Base-by-base conservation (phyloP, 1,140 invertebrate genomes). In the Drosophila mayri region DNA sequence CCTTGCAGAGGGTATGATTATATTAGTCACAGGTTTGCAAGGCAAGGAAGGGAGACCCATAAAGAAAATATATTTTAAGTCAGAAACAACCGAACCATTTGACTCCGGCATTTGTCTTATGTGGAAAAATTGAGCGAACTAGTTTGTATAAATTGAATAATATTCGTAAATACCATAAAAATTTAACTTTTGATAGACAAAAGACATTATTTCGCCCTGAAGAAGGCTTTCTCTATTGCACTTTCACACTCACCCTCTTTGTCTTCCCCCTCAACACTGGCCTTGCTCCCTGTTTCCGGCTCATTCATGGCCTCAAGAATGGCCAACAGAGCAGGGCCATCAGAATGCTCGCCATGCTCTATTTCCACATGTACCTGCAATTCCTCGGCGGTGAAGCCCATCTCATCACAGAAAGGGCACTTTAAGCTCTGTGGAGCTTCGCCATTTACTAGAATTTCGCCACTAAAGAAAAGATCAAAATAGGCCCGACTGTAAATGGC, bases 391-490 rank as follows among this genome's bases (percentile, higher is more conserved):
- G 62, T 64, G 18, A 79, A 84, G 8, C 81, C 81, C 35, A 57
- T 37, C 41, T 79, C 66, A 3, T 71, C 64, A 10, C 81, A 84
- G 14, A 84, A 76, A 2, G 76, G 63, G 14, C 81, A 84, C 44
- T 72, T 76, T 25, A 61, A 84, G 44, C 71, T 84, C 38, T 79
- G 81, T 5, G 81, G 71, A 2, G 72, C 76, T 1, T 84, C 81
- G 10, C 71, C 81, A 28, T 71, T 54, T 4, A 62, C 58, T 35
- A 78, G 10, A 20, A 50, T 38, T 40, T 82, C 80, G 37, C 79
- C 80, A 41, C 22, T 16, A 8, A 83, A 79, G 25, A 46, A 83
- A 1, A 83, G 28, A 0, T 83, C 50, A 5, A 83, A 79, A 46
- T 37, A 35, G 5, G 49, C 11, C 3, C 18, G 28, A 68, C 52